Percentiles rank a stretch among this genome's conserved stretches.
Conservation (phyloP, 2,888 invertebrate species). For the Pandemis heparana region DNA sequence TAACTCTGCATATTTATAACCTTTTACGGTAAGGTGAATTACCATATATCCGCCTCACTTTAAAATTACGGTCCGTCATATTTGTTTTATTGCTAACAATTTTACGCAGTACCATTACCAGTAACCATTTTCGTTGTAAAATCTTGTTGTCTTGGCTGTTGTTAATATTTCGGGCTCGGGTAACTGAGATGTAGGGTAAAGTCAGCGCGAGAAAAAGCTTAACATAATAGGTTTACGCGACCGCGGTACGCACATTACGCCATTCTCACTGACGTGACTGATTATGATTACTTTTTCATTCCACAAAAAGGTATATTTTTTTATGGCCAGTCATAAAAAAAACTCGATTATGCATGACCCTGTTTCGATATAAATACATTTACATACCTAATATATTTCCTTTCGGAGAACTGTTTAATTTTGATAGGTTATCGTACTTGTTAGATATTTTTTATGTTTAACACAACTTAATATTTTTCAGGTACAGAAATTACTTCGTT, state of each 20-base stretch:
- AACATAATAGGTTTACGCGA: conserved; percentile 5
- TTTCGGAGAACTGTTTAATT: conserved; percentile 13
- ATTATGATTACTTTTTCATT: conserved; percentile 36
- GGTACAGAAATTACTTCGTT: too few relatives aligned
- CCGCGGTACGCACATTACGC: conserved; percentile 8
- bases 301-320: conserved; percentile 29
- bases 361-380: conserved; percentile 29
- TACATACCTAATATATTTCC: conserved; percentile 36
- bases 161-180: not conserved
- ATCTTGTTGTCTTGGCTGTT: not conserved
- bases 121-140: not conserved
- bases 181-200: conserved; percentile 3
- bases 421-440: conserved; percentile 19
- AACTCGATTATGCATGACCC: conserved; percentile 38
- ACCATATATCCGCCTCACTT: not conserved
- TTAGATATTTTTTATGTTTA: not conserved
- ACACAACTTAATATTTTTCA: too few relatives aligned
- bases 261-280: conserved; percentile 27
- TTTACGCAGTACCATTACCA: too few relatives aligned
- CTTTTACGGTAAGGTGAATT: conserved; percentile 7
- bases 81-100: not conserved
- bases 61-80: not conserved
- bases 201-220: not conserved
- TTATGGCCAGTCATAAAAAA: conserved; percentile 32
- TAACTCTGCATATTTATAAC: conserved; percentile 3